Percentiles rank a stretch among this genome's conserved stretches.
Evolutionary conservation across 2,797 vertebrate genomes (phyloP).

Genomic region (Acanthurus lineatus): DNA sequence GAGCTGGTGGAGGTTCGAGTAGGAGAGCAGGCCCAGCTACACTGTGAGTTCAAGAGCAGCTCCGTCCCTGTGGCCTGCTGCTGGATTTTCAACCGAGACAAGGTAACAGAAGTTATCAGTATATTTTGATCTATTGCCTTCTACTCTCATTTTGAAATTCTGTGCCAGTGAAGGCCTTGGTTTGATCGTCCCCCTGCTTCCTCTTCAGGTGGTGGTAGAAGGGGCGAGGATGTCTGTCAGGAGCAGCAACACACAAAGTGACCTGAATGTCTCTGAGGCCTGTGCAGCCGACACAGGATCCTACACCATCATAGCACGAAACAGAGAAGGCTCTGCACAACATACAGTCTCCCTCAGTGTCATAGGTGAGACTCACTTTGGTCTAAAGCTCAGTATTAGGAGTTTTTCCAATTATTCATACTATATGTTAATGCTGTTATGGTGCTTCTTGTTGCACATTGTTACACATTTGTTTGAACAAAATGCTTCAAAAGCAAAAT

Average conservation of each 20-base stretch:
- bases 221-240: conserved; percentile 58
- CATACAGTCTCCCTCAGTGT: conserved; percentile 78
- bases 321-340: conserved; percentile 69
- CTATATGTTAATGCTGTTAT: background rate
- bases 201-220: conserved; percentile 68
- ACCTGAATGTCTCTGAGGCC: conserved; percentile 69
- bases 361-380: conserved; percentile 65
- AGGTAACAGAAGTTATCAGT: conserved; percentile 63
- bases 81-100: conserved; percentile 86
- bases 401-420: background rate
- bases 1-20: conserved; percentile 79
- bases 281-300: conserved; percentile 74
- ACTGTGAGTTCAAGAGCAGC: conserved; percentile 79
- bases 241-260: conserved; percentile 64
- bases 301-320: conserved; percentile 80
- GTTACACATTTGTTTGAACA: too few species aligned
- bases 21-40: conserved; percentile 75
- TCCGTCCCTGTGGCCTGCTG: conserved; percentile 84
- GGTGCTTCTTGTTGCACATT: background rate
- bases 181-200: background rate
- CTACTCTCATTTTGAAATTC: background rate
- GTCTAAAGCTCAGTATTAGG: background rate
- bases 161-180: background rate
- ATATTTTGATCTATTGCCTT: background rate
- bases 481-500: too few species aligned